Base-by-base conservation (phyloP, 2,797 vertebrate species). In the Coracias cyanogaster region DNA sequence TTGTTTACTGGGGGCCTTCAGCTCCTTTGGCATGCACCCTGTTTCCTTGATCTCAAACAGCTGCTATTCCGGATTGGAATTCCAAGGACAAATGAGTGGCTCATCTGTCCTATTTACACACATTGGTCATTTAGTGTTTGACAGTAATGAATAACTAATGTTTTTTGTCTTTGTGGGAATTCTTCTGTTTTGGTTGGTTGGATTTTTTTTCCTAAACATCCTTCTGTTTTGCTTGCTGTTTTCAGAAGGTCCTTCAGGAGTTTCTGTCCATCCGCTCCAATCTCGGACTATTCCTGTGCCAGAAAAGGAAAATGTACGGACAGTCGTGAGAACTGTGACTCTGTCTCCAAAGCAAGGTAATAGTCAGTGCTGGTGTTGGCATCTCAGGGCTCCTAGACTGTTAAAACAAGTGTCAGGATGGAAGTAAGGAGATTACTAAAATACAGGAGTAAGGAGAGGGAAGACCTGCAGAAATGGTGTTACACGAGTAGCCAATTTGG, bases 221-320 rank as follows among this genome's bases (percentile, higher is more conserved):
- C 43, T 73, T 62, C 6, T 13, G 65, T 94, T 96, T 96, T 95
- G n/a, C 61, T 71, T 91, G n/a, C 45, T 76, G 62, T 87, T 26
- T 45, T 78, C 89, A 98, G 98, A 98, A 92, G 94, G 92, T 72
- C 96, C 97, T 77, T 97, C 97, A 9, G 97, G 96, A 90, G 72
- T 69, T 86, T 65, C 97, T 78, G 91, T 92, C 91, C 93, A 95
- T 91, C 61, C 96, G 0, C 90, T 96, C 46, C 97, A 98, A 29
- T 51, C 97, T 78, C 82, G 94, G 72, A 65, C 78, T 35, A n/a
- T 96, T 93, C 96, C 97, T 45, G 94, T 96, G 22, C 98, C 98
- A 28, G 98, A 99, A 95, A 99, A 99, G 83, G 99, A 99, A 91
- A 99, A 99, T 48, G 97, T 98, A 26, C 90, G 97, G 24, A 97